Evolutionary conservation across 2,113 vertebrate species (phyloP), one percentile per base, ranked within the genome.

Genomic region (Pseudorectes ferrugineus): DNA sequence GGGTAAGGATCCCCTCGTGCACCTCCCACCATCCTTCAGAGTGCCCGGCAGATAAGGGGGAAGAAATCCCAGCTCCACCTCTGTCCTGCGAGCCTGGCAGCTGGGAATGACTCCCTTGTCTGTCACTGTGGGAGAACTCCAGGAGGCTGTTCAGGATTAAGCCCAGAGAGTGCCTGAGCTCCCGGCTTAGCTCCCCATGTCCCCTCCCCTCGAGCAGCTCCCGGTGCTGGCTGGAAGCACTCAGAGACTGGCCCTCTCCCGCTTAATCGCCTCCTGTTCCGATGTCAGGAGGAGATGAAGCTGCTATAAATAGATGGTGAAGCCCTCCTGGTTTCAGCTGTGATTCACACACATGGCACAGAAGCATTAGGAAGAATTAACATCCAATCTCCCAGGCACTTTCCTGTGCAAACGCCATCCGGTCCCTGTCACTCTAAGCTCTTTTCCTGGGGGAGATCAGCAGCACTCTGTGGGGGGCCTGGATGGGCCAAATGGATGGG

Each of bases 291-390:
- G 83, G 85, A 93, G 97, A 97, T 96, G 92, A 96, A 93, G 78
- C 35, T 19, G 65, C 93, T 95, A 96, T 95, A 96, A 96, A 97
- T 96, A 97, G 97, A 20, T 4, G 3, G 67, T 3, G 63, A 96
- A 96, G 92, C 88, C 61, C 85, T 92, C 55, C 5, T 76, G 94
- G 35, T 94, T 65, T 90, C 94, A 93, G 86, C 88, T 68, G 85
- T 66, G 92, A 84, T 92, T 95, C 93, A 77, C 94, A 94, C 73
- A 78, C 95, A 73, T 10, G 85, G 80, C 85, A 84, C 92, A 85
- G 90, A 25, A 52, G 96, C 93, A 95, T 97, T 97, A 97, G 78
- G 48, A 23, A 72, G 97, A 97, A 97, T 97, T 97, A 97, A 89
- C 94, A 57, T 82, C 55, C 97, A 96, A 92, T 95, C 88, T 58